These are phyloP conservation scores for Oceanodroma tethys DNA, from an alignment of 2,113 vertebrate species.

Conservation along the genomic window DNA sequence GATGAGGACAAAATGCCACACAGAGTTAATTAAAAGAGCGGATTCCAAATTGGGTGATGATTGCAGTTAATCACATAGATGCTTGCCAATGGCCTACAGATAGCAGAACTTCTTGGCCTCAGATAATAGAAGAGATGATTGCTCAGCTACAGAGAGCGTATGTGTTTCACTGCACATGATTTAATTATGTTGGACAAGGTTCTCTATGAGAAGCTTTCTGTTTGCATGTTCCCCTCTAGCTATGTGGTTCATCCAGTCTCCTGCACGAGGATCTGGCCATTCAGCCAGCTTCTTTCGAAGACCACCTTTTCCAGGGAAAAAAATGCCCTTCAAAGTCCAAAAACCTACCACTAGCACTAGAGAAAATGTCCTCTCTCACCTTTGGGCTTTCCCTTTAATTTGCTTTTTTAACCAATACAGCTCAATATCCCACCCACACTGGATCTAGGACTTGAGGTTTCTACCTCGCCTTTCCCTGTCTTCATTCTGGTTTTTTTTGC, in stretches of 20 bases:
- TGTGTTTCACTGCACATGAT: not conserved
- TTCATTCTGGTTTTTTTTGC: not conserved
- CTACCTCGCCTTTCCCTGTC: not conserved
- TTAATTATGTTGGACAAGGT: not conserved
- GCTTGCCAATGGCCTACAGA: not conserved
- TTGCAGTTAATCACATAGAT: not conserved
- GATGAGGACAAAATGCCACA: not conserved
- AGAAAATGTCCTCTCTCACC: not conserved
- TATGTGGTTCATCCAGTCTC: not conserved
- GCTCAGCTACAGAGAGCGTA: not conserved
- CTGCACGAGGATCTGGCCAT: not conserved
- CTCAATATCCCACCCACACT: not conserved
- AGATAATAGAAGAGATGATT: not conserved
- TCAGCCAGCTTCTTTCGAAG: not conserved
- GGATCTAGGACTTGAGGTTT: not conserved
- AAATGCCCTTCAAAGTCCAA: not conserved
- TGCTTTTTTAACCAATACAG: not conserved
- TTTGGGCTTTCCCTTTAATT: not conserved
- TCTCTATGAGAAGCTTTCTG: not conserved
- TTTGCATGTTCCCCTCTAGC: not conserved
- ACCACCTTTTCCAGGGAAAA: not conserved
- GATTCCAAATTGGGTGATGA: not conserved
- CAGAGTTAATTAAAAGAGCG: slow-evolving; percentile 10
- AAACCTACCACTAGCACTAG: not conserved
- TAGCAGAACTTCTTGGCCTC: not conserved